Base-by-base conservation (phyloP, 2,113 vertebrate genomes). In the Puntigrus tetrazona region DNA sequence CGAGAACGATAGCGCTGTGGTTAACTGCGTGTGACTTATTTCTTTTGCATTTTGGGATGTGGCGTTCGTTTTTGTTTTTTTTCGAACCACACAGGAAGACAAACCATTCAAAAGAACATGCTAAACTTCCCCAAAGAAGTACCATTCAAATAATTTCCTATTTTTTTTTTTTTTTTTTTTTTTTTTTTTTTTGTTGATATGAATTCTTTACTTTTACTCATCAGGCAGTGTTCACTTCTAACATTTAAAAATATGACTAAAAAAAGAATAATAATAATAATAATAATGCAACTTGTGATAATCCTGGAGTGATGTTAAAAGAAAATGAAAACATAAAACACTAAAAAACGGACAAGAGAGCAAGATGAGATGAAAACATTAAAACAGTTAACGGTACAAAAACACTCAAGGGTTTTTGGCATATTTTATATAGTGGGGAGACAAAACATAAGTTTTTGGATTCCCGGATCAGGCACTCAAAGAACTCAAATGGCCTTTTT, bases 351-450 rank as follows among this genome's bases (percentile, higher is more conserved):
- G 92, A 84, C 7, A 89, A 90, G 89, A 92, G 90, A 88, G 91
- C 86, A 90, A 92, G 92, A 93, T 94, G 94, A 84, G 83, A 87
- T 86, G 65, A 13, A 83, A 72, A 70, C 36, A 86, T 86, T 88
- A 76, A n/a, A 43, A 73, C 61, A 18, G 59, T 63, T 83, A 85
- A 87, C 96, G 96, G 94, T 95, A 97, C 91, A 95, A 96, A 97
- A 95, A 94, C 89, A 93, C 91, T 91, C 90, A 86, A 57, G 87
- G 90, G 84, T 92, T 93, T 98, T 98, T 98, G 97, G 98, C 97
- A 97, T 98, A 94, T 96, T 94, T 93, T 95, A 93, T 94, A 93
- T 92, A 95, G 25, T 5, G 38, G 94, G 93, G 90, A 92, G 91
- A 92, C 89, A 92, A 91, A 78, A 76, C 22, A 81, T 50, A 84